Conservation (phyloP, 2,888 invertebrate genomes). For the Thelaira solivaga region DNA sequence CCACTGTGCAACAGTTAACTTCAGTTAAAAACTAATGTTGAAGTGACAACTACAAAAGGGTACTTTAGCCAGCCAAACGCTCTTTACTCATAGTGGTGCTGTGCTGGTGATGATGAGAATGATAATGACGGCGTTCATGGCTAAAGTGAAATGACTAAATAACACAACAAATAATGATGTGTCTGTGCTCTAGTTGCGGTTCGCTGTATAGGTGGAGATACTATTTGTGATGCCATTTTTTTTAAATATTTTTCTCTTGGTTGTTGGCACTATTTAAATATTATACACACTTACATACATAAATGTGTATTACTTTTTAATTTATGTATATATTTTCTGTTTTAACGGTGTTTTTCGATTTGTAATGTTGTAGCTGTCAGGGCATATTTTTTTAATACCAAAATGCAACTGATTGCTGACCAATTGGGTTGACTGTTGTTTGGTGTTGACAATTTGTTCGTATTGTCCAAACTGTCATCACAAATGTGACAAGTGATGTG, state of each 20-base stretch:
- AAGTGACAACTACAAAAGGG: slow-evolving; percentile 48
- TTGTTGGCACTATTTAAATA: not conserved
- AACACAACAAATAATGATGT: slow-evolving; percentile 24
- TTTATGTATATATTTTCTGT: not conserved
- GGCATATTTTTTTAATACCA: not conserved
- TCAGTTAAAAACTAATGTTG: slow-evolving; percentile 42
- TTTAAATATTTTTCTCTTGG: slow-evolving; percentile 4
- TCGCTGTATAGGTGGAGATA: slow-evolving; percentile 13
- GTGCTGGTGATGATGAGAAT: slow-evolving; percentile 25
- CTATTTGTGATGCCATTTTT: slow-evolving; percentile 38
- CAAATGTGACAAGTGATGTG: slow-evolving; percentile 60
- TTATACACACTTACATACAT: not conserved
- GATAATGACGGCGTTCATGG: slow-evolving; percentile 25
- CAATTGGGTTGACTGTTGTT: slow-evolving; percentile 52
- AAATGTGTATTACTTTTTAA: too few relatives aligned
- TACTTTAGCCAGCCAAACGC: slow-evolving; percentile 36
- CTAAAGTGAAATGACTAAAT: slow-evolving; percentile 13
- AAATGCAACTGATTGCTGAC: slow-evolving; percentile 39
- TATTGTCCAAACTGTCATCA: slow-evolving; percentile 56
- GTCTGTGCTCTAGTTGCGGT: slow-evolving; percentile 55
- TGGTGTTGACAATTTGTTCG: slow-evolving; percentile 59
- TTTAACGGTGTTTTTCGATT: slow-evolving; percentile 10
- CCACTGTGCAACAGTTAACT: slow-evolving; percentile 31
- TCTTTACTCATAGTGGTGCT: slow-evolving; percentile 36
- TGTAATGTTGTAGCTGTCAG: slow-evolving; percentile 1